These are phyloP conservation scores for Meandrina meandrites DNA, from an alignment of 92 coral and sea anemone species.

Conservation along the genomic window DNA sequence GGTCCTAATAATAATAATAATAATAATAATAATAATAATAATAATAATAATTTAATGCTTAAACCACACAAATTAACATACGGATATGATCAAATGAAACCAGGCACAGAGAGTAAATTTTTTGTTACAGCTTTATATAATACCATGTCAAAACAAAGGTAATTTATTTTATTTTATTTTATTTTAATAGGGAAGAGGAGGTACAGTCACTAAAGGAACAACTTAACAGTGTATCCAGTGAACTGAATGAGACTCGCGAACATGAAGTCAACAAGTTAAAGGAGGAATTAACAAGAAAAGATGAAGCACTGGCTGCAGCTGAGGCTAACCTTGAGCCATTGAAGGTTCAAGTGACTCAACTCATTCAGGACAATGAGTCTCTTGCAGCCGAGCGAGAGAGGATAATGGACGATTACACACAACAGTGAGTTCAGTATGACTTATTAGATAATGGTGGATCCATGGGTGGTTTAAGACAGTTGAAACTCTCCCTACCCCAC, in stretches of 20 bases:
- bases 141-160: too few species aligned
- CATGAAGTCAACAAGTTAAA: constrained; percentile 21
- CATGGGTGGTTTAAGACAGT: background rate
- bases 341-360: constrained; percentile 64
- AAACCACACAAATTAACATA: too few species aligned
- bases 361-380: constrained; percentile 55
- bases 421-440: constrained; percentile 19
- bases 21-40: too few species aligned
- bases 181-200: constrained; percentile 40
- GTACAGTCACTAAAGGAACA: constrained; percentile 27
- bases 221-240: background rate
- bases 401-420: constrained; percentile 10
- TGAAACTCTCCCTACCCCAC: background rate
- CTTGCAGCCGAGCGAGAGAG: constrained; percentile 11
- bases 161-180: too few species aligned
- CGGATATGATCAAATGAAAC: too few species aligned
- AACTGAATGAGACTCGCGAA: constrained; percentile 42
- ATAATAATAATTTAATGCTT: too few species aligned
- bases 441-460: background rate
- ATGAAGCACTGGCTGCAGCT: constrained; percentile 25
- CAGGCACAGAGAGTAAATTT: too few species aligned
- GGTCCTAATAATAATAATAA: too few species aligned
- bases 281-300: background rate
- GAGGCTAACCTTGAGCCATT: constrained; percentile 45
- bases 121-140: too few species aligned